A percentile compares a stretch with the other conserved stretches of the same genome.
These are phyloP conservation scores for Prunella fulvescens DNA, from an alignment of 2,113 vertebrate genomes.

Conservation along the genomic window DNA sequence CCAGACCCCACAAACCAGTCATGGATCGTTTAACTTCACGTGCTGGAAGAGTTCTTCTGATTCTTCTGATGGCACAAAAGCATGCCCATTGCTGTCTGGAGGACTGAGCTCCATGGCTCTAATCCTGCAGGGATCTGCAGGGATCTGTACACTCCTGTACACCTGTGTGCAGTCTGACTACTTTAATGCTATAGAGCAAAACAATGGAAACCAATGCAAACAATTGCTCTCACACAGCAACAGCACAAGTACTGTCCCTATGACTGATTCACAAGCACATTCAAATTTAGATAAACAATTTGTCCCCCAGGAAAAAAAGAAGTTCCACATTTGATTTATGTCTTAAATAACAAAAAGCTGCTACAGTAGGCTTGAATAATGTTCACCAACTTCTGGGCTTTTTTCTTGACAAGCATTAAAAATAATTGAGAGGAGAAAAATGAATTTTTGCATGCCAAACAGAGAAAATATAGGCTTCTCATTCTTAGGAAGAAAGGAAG, in stretches of 20 bases:
- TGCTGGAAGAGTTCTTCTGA: neutral
- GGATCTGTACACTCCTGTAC: neutral
- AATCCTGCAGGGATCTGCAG: neutral
- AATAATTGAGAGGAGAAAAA: slow-evolving; percentile 14
- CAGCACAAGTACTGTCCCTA: neutral
- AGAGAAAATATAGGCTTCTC: neutral
- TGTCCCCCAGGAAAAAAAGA: neutral
- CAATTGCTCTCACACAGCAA: neutral
- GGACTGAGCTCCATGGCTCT: neutral
- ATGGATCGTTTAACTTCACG: neutral
- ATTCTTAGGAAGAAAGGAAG: neutral
- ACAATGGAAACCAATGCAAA: neutral
- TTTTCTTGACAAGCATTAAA: neutral
- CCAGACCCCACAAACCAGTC: neutral
- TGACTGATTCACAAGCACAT: neutral
- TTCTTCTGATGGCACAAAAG: neutral
- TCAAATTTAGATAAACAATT: slow-evolving; percentile 14
- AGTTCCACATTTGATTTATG: slow-evolving; percentile 17
- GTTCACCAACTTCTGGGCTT: neutral
- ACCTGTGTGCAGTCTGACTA: neutral
- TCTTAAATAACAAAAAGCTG: slow-evolving; percentile 22
- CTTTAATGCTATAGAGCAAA: neutral
- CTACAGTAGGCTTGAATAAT: slow-evolving; percentile 10
- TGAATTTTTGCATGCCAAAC: neutral
- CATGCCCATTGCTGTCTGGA: neutral